Evolutionary conservation across 2,113 vertebrate species (phyloP).

Genomic region (Hemibagrus wyckioides): DNA sequence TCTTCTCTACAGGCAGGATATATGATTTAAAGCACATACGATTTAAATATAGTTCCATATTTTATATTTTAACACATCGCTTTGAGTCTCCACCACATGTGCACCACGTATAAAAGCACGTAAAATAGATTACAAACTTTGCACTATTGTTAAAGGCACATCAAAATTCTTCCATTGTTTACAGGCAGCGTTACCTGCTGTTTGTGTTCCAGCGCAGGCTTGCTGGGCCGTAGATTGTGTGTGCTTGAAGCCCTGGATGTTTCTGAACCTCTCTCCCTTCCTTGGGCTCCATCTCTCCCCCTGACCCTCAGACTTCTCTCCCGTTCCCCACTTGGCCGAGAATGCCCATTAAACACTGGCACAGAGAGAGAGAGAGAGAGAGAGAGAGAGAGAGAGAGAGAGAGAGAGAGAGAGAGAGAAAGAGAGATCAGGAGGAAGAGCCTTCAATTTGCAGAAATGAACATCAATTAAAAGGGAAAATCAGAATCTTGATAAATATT

Average conservation of each 20-base stretch:
- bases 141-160: neutral
- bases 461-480: neutral
- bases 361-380: neutral
- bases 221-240: slow-evolving; percentile 77
- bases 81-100: neutral
- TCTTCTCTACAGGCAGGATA: neutral
- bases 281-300: slow-evolving; percentile 79
- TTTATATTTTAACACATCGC: neutral
- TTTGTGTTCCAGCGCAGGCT: slow-evolving; percentile 83
- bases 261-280: slow-evolving; percentile 77
- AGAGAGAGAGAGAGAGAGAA: neutral
- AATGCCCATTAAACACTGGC: slow-evolving; percentile 82
- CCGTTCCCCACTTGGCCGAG: slow-evolving; percentile 77
- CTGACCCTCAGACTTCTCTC: slow-evolving; percentile 80
- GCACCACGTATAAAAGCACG: neutral
- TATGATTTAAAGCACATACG: neutral
- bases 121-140: neutral
- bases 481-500: neutral
- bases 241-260: slow-evolving; percentile 75
- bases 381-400: neutral
- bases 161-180: neutral
- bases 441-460: neutral
- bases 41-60: neutral
- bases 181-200: slow-evolving; percentile 70
- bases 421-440: neutral